Percentiles rank a stretch among this genome's conserved stretches.
Conservation (phyloP, 2,797 vertebrate species). For the Phyllotis vaccarum region DNA sequence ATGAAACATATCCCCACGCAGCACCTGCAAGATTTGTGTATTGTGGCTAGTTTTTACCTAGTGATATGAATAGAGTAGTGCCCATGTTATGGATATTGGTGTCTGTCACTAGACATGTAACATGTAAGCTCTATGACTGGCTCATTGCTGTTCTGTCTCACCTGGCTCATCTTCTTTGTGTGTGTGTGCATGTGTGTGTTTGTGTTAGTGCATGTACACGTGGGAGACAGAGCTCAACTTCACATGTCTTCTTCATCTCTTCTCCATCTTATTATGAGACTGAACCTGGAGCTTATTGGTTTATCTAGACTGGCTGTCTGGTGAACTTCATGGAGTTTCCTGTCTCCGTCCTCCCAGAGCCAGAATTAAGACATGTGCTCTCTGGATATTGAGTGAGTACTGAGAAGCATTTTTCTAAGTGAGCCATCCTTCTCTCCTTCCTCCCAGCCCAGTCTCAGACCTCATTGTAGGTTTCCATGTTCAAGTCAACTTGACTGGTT, state of each 20-base stretch:
- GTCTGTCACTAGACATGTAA: too few species aligned
- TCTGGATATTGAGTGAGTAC: neutral
- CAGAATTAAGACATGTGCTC: neutral
- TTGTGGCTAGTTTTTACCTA: neutral
- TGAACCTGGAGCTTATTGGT: neutral
- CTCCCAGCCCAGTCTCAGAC: neutral
- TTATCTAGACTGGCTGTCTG: neutral
- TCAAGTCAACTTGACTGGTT: neutral
- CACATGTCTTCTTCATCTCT: neutral
- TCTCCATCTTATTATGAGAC: neutral
- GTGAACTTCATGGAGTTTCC: neutral
- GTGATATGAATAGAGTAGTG: neutral
- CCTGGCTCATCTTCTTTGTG: neutral
- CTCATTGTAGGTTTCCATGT: rapidly evolving
- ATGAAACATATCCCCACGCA: too few species aligned
- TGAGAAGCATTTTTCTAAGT: neutral
- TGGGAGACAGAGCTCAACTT: neutral
- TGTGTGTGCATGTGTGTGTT: too few species aligned
- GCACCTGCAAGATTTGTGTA: neutral
- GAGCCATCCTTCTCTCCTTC: neutral
- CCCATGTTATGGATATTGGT: neutral
- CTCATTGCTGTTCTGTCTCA: neutral
- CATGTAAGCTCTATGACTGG: neutral
- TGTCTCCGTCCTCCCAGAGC: neutral
- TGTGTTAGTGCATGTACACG: too few species aligned